These are phyloP conservation scores for Alviniconcha strummeri DNA, from an alignment of 2,888 invertebrate species.

Conservation along the genomic window DNA sequence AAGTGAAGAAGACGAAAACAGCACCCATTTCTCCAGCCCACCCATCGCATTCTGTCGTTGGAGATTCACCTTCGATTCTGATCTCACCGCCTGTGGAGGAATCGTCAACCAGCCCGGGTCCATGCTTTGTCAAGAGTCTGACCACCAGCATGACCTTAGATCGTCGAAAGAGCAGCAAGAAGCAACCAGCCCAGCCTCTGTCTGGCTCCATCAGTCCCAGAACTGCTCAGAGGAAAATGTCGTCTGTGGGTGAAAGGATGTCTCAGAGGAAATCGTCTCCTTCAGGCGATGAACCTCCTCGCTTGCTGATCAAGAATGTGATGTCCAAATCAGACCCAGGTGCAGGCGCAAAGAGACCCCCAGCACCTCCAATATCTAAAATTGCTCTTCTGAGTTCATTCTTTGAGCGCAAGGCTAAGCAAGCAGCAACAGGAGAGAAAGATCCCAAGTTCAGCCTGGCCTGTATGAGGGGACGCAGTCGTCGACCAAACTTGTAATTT, in stretches of 20 bases:
- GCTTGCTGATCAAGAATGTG: constrained; percentile 24
- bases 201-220: constrained; percentile 35
- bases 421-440: constrained; percentile 37
- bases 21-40: constrained; percentile 50
- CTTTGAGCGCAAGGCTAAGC: constrained; percentile 63
- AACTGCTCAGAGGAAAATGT: constrained; percentile 39
- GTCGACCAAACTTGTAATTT: constrained; percentile 21
- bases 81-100: constrained; percentile 48
- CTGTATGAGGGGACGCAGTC: constrained; percentile 20
- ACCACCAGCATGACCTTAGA: constrained; percentile 65
- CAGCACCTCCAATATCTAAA: constrained; percentile 50
- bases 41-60: neutral
- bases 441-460: constrained; percentile 17
- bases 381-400: constrained; percentile 67
- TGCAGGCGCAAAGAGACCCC: constrained; percentile 37
- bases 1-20: constrained; percentile 65
- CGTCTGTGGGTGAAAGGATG: constrained; percentile 38
- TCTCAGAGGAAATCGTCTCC: constrained; percentile 40
- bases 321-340: constrained; percentile 30
- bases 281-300: constrained; percentile 33
- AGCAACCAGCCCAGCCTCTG: constrained; percentile 12
- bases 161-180: constrained; percentile 40
- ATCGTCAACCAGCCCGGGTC: constrained; percentile 26
- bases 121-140: constrained; percentile 59
- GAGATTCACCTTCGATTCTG: constrained; percentile 35